Base-by-base conservation (phyloP, 2,797 vertebrate species). In the Spondyliosoma cantharus region DNA sequence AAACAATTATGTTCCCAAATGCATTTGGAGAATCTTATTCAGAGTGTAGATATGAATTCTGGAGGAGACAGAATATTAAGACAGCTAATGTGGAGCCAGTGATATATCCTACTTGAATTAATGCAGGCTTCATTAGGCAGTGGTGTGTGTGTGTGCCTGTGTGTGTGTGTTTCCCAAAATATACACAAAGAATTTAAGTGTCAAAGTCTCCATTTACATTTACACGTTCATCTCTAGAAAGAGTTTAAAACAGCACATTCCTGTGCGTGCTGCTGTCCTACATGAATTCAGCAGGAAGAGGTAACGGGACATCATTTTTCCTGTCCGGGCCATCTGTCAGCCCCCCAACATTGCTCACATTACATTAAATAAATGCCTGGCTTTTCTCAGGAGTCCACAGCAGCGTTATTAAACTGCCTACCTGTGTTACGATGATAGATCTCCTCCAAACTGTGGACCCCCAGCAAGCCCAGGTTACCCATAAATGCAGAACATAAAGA, bases 371-470 rank as follows among this genome's bases (percentile, higher is more conserved):
- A 91, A 93, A 93, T 92, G 93, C 85, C 82, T 80, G 71, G 48
- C 80, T 92, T 89, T 91, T 87, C 92, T 90, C 92, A 42, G 83
- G 87, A 90, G 92, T 88, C 90, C 87, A 88, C 71, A 81, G 83
- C 87, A 76, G 76, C 64, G 81, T 94, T 94, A 94, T 94, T 94
- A 94, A 93, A 91, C 90, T 94, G 93, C 92, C 93, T 94, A 89
- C 93, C 92, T 92, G 89, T 88, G 86, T 94, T 94, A 93, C 58
- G 66, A 94, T 94, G 94, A 95, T 93, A 91, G 90, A 95, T 94
- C 87, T 93, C 83, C 83, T 68, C 74, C 72, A 90, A 92, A 91
- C 81, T 83, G 81, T 79, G 73, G 89, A 91, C 82, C 78, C 74
- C 80, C 73, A 82, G 81, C 82, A 78, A 90, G 65, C 80, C 85